Conservation (phyloP, 2,113 vertebrate species). For the Coptodon bakossiorum region DNA sequence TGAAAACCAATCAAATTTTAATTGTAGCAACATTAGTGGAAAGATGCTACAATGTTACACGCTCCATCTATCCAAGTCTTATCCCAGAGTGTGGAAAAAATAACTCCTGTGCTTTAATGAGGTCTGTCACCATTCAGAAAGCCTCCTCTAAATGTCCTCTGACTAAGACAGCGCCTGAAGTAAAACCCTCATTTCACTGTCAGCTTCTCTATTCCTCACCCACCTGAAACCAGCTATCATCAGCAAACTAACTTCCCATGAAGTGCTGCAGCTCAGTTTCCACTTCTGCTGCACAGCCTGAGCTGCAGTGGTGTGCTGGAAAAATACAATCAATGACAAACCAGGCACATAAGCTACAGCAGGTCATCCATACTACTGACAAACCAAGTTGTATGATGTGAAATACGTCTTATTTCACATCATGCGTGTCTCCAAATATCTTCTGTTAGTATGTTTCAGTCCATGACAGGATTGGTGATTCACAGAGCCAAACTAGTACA, state of each 20-base stretch:
- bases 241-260: slow-evolving; percentile 55
- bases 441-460: neutral
- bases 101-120: neutral
- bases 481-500: neutral
- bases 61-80: neutral
- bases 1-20: neutral
- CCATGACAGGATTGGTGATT: neutral
- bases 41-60: neutral
- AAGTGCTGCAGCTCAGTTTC: neutral
- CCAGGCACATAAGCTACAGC: neutral
- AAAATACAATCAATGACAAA: neutral
- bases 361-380: fast-evolving
- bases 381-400: neutral
- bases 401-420: neutral
- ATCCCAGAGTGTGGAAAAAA: neutral
- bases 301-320: neutral
- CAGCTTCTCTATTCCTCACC: neutral
- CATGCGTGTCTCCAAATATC: neutral
- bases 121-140: neutral
- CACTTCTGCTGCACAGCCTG: neutral
- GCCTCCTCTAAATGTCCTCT: neutral
- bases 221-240: slow-evolving; percentile 28
- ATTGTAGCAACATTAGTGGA: neutral
- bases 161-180: neutral
- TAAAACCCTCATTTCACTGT: slow-evolving; percentile 9